Conservation (phyloP, 2,797 vertebrate genomes). For the Rhinella marina region DNA sequence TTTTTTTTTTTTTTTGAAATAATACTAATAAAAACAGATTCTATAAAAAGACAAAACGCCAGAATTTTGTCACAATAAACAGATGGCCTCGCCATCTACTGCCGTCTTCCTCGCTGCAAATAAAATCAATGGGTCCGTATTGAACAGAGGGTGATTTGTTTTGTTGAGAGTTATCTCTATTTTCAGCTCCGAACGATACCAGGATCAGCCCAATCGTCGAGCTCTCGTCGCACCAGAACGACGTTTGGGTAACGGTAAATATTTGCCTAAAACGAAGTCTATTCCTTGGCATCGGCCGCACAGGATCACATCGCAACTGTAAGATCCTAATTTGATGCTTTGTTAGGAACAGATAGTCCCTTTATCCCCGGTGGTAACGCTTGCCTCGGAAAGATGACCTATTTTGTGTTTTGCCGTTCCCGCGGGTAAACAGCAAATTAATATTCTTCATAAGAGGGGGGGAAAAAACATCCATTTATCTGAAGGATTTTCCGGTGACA, state of each 20-base stretch:
- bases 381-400: slow-evolving; percentile 53
- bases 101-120: slow-evolving; percentile 61
- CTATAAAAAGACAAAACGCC: slow-evolving; percentile 38
- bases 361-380: slow-evolving; percentile 47
- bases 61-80: slow-evolving; percentile 42
- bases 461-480: slow-evolving; percentile 42
- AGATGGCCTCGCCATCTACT: slow-evolving; percentile 34
- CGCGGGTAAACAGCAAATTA: slow-evolving; percentile 52
- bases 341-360: slow-evolving; percentile 45
- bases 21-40: not conserved
- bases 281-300: slow-evolving; percentile 10
- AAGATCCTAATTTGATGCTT: slow-evolving; percentile 49
- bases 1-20: not conserved
- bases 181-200: slow-evolving; percentile 65
- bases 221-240: slow-evolving; percentile 44
- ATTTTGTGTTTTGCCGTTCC: slow-evolving; percentile 48
- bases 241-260: slow-evolving; percentile 28
- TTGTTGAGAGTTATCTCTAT: slow-evolving; percentile 44
- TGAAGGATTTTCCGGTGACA: slow-evolving; percentile 24
- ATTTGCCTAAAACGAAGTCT: slow-evolving; percentile 43
- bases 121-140: slow-evolving; percentile 66
- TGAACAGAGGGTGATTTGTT: slow-evolving; percentile 69
- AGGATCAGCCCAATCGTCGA: slow-evolving; percentile 62
- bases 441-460: slow-evolving; percentile 40
- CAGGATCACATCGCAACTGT: slow-evolving; percentile 40